Evolutionary conservation across 2,113 vertebrate genomes (phyloP).

Genomic region (Eonycteris spelaea): DNA sequence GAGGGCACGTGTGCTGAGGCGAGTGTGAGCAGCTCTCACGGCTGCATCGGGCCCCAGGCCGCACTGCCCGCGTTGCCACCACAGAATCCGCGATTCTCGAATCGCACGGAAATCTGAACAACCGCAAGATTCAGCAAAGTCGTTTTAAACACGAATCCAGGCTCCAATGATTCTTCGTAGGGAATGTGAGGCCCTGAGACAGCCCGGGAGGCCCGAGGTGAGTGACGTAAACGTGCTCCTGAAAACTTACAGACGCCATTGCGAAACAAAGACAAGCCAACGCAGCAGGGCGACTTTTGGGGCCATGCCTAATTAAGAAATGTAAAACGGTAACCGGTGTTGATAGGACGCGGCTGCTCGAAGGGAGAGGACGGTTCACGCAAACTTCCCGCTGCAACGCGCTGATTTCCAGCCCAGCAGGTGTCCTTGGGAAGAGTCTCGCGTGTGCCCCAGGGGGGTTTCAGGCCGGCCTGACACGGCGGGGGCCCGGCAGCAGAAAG

Average conservation of each 20-base stretch:
- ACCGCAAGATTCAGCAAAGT: slow-evolving; percentile 51
- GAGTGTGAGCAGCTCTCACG: background rate
- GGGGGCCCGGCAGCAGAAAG: background rate
- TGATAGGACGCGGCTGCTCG: background rate
- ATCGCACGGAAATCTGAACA: slow-evolving; percentile 61
- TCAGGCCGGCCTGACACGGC: rapidly evolving
- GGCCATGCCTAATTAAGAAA: background rate
- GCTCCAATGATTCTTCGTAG: background rate
- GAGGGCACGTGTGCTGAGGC: background rate
- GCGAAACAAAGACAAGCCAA: background rate
- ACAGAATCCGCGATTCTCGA: background rate
- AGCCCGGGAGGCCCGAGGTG: background rate
- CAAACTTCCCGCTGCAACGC: background rate
- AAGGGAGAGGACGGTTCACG: background rate
- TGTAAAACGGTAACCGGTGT: background rate
- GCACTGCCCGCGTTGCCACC: rapidly evolving
- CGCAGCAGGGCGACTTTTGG: too few relatives aligned
- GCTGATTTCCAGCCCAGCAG: background rate
- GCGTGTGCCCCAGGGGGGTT: background rate
- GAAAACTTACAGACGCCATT: background rate
- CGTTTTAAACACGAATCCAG: slow-evolving; percentile 57
- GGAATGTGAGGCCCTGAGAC: background rate
- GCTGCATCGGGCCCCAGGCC: rapidly evolving
- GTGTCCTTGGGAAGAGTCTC: background rate
- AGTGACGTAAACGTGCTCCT: background rate